phyloP scores from a whole-genome alignment of 2,113 vertebrate species.

The Lamprotornis superbus region DNA sequence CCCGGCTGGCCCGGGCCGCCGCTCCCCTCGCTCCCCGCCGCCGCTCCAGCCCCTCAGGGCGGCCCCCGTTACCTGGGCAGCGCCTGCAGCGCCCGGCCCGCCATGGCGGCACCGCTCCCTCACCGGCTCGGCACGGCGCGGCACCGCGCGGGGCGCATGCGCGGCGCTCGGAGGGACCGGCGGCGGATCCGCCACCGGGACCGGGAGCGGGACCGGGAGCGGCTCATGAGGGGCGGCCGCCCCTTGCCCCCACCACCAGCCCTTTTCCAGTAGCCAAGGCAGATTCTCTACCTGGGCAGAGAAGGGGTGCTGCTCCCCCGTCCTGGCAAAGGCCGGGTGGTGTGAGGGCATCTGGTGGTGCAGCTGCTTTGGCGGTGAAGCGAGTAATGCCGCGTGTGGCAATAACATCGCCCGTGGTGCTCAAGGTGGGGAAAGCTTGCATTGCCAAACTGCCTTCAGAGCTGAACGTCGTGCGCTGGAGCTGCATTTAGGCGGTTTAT shows the following conservation, averaged over 20 bases:
- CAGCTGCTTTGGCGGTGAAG: accelerated
- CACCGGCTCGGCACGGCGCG: neutral
- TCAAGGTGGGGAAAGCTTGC: accelerated
- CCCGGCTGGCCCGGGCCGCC: neutral
- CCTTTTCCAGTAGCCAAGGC: accelerated
- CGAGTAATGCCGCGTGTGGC: neutral
- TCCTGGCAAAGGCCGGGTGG: neutral
- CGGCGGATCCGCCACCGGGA: accelerated
- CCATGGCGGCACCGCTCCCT: neutral
- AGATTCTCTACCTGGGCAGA: neutral
- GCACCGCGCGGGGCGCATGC: neutral
- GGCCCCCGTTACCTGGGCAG: conserved; percentile 1
- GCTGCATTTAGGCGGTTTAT: too few species aligned
- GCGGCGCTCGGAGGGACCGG: neutral
- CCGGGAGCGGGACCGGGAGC: accelerated
- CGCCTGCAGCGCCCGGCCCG: neutral
- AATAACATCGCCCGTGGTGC: accelerated
- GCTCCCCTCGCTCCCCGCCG: neutral
- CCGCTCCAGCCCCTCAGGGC: neutral
- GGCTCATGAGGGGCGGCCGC: neutral
- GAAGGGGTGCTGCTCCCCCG: neutral
- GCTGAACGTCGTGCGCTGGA: accelerated
- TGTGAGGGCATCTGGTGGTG: neutral
- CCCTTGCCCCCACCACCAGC: too few species aligned
- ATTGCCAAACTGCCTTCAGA: neutral